Base-by-base conservation (phyloP, 2,888 invertebrate genomes). In the Eupithecia vulgata region DNA sequence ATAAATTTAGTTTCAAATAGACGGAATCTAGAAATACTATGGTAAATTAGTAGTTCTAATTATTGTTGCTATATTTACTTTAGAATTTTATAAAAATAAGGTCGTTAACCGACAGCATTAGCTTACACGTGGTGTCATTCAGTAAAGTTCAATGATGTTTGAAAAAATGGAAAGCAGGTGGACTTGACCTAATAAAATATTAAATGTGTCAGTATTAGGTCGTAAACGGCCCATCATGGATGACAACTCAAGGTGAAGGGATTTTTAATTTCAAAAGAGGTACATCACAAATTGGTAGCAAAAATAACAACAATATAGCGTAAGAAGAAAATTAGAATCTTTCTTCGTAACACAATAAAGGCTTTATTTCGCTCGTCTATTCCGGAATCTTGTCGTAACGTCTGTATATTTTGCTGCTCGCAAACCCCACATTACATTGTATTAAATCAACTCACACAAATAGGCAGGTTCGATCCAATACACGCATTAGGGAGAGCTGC, bases 391-490 rank as follows among this genome's bases (percentile, higher is more conserved):
- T 34, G 52, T 40, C 61, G 68, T 75, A 69, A 72, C 72, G 70
- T 70, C 45, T 67, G 67, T 61, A 25, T 70, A 64, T 70, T 61
- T 67, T 65, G 67, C 72, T 68, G 59, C 65, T 74, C 65, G 70
- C 65, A 64, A 72, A 75, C 68, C 72, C 59, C 68, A 74, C 67
- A 67, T 70, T 73, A 71, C 62, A 71, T n/a, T 71, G 70, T 76
- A 77, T 78, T 74, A 77, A 75, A 78, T 77, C 70, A 74, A 76
- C 76, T 73, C 74, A 66, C 78, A 72, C 73, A 74, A 74, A 76
- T 66, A 76, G 72, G 75, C 68, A 72, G 74, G 75, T 75, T 79
- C 77, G 79, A 79, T 80, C 79, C 80, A 77, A 80, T 79, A 78
- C 52, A 67, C 74, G 64, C 74, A 78, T 78, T 79, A 79, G 70